Percentiles rank a stretch among this genome's conserved stretches.
Conservation (phyloP, 2,888 invertebrate genomes). For the Philaethria dido region DNA sequence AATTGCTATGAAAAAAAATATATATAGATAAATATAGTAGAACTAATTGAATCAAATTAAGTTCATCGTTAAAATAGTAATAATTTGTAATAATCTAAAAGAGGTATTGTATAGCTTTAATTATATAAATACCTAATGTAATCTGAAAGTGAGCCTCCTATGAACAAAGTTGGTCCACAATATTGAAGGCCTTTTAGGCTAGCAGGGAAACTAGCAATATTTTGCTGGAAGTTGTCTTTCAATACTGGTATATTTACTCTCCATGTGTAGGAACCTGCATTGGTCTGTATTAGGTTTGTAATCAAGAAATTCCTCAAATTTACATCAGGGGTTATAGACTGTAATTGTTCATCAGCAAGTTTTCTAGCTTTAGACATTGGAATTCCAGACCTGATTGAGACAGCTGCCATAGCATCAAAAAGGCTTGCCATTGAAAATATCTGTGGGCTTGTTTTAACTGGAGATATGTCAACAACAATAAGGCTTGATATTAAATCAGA, state of each 20-base stretch:
- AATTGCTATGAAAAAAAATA: too few relatives aligned
- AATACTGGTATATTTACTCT: slow-evolving; percentile 91
- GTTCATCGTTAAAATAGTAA: too few relatives aligned
- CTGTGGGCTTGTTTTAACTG: slow-evolving; percentile 85
- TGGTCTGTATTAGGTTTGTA: slow-evolving; percentile 91
- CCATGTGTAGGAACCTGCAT: slow-evolving; percentile 88
- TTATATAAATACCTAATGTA: slow-evolving; percentile 86
- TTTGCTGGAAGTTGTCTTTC: slow-evolving; percentile 84
- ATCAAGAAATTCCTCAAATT: slow-evolving; percentile 90
- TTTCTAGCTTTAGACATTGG: slow-evolving; percentile 88
- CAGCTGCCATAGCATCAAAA: slow-evolving; percentile 86
- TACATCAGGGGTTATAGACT: slow-evolving; percentile 81
- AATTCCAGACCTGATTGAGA: slow-evolving; percentile 84
- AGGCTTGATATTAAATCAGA: slow-evolving; percentile 86
- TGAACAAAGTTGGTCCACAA: slow-evolving; percentile 90
- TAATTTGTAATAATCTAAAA: too few relatives aligned
- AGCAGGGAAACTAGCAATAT: slow-evolving; percentile 87
- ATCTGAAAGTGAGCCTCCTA: slow-evolving; percentile 92
- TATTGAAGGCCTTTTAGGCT: slow-evolving; percentile 78
- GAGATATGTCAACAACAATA: slow-evolving; percentile 89
- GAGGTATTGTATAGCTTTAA: not conserved
- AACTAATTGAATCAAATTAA: too few relatives aligned
- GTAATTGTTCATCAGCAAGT: slow-evolving; percentile 85
- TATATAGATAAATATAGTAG: too few relatives aligned
- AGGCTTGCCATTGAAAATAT: slow-evolving; percentile 85